These are phyloP conservation scores for Ivindomyrus marchei DNA, from an alignment of 2,113 vertebrate genomes.

Conservation along the genomic window DNA sequence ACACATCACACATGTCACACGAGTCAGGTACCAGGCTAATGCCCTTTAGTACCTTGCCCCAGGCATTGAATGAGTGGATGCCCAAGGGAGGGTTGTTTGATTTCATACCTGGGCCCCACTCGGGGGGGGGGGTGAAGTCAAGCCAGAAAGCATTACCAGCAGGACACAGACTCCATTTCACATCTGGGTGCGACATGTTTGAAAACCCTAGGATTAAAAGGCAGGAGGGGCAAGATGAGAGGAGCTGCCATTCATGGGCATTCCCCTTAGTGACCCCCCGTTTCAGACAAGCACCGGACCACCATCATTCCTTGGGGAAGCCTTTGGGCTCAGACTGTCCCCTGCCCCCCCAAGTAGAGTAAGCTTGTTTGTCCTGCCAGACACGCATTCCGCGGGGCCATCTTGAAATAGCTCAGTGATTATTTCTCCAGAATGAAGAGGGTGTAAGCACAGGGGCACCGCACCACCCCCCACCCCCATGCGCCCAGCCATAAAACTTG, in stretches of 20 bases:
- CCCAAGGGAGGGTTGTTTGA: background rate
- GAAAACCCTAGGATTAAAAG: background rate
- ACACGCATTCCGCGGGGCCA: background rate
- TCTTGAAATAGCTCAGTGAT: background rate
- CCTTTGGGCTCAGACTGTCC: background rate
- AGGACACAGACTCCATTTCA: background rate
- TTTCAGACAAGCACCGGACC: background rate
- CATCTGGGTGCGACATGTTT: background rate
- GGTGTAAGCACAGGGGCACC: background rate
- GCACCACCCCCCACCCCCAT: no score
- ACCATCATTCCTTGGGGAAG: background rate
- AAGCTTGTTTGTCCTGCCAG: background rate
- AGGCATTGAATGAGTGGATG: background rate
- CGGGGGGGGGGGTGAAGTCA: background rate
- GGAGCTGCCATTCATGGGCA: background rate
- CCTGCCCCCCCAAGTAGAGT: background rate
- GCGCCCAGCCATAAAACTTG: no score
- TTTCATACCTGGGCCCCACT: background rate
- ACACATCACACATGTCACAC: background rate
- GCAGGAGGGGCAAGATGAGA: background rate
- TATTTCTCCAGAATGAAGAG: background rate
- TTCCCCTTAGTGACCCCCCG: background rate
- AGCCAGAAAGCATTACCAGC: background rate
- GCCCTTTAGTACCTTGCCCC: background rate
- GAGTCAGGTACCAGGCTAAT: background rate